These are phyloP conservation scores for Caenorhabditis briggsae DNA, from an alignment of 1,140 invertebrate genomes.

Conservation along the genomic window DNA sequence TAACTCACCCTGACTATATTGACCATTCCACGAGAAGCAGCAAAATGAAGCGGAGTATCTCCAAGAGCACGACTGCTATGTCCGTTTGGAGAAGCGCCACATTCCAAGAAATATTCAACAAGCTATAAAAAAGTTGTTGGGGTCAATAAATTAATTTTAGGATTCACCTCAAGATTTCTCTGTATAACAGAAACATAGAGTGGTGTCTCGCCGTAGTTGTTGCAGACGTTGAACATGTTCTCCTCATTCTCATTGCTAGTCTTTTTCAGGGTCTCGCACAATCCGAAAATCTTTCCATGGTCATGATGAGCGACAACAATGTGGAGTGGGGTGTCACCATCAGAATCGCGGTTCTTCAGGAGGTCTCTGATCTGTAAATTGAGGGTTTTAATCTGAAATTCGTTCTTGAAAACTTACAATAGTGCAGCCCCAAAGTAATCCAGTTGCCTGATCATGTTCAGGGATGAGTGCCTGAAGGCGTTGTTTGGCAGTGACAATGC, in stretches of 20 bases:
- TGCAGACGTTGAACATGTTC: constrained; percentile 73
- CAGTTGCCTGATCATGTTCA: constrained; percentile 75
- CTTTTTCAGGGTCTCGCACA: constrained; percentile 77
- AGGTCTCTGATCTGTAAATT: constrained; percentile 68
- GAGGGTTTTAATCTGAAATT: neutral
- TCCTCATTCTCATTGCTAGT: constrained; percentile 57
- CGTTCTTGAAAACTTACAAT: neutral
- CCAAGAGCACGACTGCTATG: constrained; percentile 68
- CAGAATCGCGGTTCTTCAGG: constrained; percentile 72
- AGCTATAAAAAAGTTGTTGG: constrained; percentile 52
- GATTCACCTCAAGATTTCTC: constrained; percentile 63
- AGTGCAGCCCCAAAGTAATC: constrained; percentile 77
- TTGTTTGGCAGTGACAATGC: constrained; percentile 70
- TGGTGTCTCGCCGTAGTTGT: constrained; percentile 73
- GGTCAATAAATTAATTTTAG: neutral
- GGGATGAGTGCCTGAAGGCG: constrained; percentile 70
- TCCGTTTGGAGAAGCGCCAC: constrained; percentile 73
- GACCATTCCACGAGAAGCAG: constrained; percentile 73
- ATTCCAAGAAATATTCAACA: constrained; percentile 75
- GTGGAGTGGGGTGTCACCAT: constrained; percentile 76
- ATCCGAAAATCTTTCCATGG: constrained; percentile 73
- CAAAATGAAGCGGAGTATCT: constrained; percentile 75
- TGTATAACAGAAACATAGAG: constrained; percentile 76
- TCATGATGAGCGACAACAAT: constrained; percentile 73
- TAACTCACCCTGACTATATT: constrained; percentile 65